Evolutionary conservation across 1,140 invertebrate genomes (phyloP).

Genomic region (Papilio aristodemus): DNA sequence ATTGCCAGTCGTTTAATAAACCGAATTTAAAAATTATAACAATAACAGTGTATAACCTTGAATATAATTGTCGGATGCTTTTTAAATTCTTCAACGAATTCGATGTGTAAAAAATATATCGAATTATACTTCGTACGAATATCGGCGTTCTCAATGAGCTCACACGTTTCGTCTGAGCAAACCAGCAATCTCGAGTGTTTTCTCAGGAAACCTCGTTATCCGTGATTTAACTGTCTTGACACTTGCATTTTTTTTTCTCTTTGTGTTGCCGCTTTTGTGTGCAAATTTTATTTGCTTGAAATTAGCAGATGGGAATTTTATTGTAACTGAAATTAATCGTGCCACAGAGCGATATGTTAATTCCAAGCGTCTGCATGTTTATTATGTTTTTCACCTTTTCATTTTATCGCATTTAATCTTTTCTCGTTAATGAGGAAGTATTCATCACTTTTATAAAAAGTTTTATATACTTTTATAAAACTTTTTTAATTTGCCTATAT

Average conservation of each 20-base stretch:
- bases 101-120: neutral
- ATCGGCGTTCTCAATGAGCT: constrained; percentile 40
- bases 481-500: too few relatives aligned
- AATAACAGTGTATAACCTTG: too few relatives aligned
- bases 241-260: constrained; percentile 63
- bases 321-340: constrained; percentile 56
- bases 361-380: neutral
- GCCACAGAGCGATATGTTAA: constrained; percentile 36
- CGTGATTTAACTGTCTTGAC: constrained; percentile 72
- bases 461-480: too few relatives aligned
- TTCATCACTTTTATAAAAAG: too few relatives aligned
- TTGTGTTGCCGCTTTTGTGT: constrained; percentile 63
- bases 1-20: too few relatives aligned
- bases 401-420: neutral
- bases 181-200: constrained; percentile 56
- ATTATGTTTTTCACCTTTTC: too few relatives aligned
- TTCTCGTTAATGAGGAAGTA: neutral
- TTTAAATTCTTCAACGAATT: constrained; percentile 6
- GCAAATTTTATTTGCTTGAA: constrained; percentile 64
- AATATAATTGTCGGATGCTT: neutral
- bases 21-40: too few relatives aligned
- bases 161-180: constrained; percentile 62
- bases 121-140: constrained; percentile 32
- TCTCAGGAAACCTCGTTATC: constrained; percentile 65
- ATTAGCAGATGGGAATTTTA: constrained; percentile 57